These are phyloP conservation scores for Dufourea novaeangliae DNA, from an alignment of 1,140 invertebrate species.

Conservation along the genomic window DNA sequence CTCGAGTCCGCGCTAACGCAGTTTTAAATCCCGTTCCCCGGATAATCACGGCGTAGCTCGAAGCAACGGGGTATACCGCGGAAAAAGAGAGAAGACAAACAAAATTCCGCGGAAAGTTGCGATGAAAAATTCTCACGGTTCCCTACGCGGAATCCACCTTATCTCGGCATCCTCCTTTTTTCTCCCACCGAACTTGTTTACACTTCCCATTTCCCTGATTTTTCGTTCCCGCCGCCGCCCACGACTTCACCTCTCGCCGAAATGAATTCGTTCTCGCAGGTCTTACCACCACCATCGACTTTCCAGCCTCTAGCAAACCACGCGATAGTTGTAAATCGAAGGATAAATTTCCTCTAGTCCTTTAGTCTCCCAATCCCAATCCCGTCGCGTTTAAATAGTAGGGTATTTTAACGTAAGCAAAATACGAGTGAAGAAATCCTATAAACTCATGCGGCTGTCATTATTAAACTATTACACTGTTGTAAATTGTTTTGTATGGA, in stretches of 20 bases:
- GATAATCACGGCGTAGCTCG: constrained; percentile 49
- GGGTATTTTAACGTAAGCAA: too few relatives aligned
- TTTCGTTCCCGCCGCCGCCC: constrained; percentile 22
- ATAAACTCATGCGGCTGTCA: too few relatives aligned
- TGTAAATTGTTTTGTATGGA: too few relatives aligned
- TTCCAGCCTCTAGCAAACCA: constrained; percentile 2
- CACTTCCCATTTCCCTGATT: constrained; percentile 56
- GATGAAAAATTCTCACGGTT: constrained; percentile 61
- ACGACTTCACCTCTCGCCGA: constrained; percentile 26
- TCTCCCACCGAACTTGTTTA: constrained; percentile 35
- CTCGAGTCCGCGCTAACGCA: constrained; percentile 38
- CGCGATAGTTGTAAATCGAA: constrained; percentile 34
- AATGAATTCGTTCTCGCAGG: constrained; percentile 44
- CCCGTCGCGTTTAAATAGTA: too few relatives aligned
- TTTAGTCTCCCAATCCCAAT: too few relatives aligned
- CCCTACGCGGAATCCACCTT: constrained; percentile 43
- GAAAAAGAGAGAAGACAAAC: constrained; percentile 47
- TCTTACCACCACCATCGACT: background rate
- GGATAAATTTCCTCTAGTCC: constrained; percentile 44
- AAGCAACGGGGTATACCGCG: constrained; percentile 22
- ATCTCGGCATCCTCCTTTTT: constrained; percentile 16
- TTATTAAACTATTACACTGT: too few relatives aligned
- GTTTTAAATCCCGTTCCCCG: constrained; percentile 63
- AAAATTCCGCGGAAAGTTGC: constrained; percentile 27
- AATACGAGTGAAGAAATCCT: too few relatives aligned